Evolutionary conservation across 92 coral and sea anemone genomes (phyloP), one percentile per base, ranked within the genome.

Genomic region (Siderastrea siderea): DNA sequence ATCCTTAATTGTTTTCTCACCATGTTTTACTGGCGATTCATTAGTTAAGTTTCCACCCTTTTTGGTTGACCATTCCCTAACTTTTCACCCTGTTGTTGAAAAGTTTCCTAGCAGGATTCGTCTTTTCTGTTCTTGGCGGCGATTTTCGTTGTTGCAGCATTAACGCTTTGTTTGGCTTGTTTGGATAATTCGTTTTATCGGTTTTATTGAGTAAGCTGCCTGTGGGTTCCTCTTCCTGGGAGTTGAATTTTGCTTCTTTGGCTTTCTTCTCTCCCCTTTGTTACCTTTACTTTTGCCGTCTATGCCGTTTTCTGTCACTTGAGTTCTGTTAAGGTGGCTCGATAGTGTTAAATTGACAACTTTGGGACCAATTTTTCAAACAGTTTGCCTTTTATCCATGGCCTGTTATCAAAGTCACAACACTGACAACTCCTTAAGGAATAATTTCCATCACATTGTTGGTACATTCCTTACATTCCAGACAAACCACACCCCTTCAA

Each of bases 321-420:
- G 98, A 8, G 91, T 86, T 85, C 98, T 86, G 89, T 97, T 97
- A 77, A n/a, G n/a, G n/a, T n/a, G n/a, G n/a, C n/a, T n/a, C n/a
- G n/a, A n/a, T n/a, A n/a, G n/a, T n/a, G n/a, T n/a, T n/a, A n/a
- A n/a, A n/a, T n/a, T n/a, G n/a, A n/a, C n/a, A n/a, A n/a, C n/a
- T n/a, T n/a, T n/a, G n/a, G n/a, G n/a, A n/a, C n/a, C n/a, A n/a
- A n/a, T n/a, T n/a, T n/a, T n/a, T n/a, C n/a, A n/a, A n/a, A n/a
- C n/a, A n/a, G n/a, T n/a, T n/a, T n/a, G n/a, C n/a, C n/a, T n/a
- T n/a, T n/a, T n/a, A n/a, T n/a, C n/a, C n/a, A n/a, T n/a, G n/a
- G n/a, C n/a, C n/a, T n/a, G n/a, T n/a, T n/a, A n/a, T n/a, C n/a
- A n/a, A n/a, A n/a, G n/a, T n/a, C n/a, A n/a, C n/a, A n/a, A n/a